Base-by-base conservation (phyloP, 2,797 vertebrate species). In the Acrossocheilus wenchowensis region DNA sequence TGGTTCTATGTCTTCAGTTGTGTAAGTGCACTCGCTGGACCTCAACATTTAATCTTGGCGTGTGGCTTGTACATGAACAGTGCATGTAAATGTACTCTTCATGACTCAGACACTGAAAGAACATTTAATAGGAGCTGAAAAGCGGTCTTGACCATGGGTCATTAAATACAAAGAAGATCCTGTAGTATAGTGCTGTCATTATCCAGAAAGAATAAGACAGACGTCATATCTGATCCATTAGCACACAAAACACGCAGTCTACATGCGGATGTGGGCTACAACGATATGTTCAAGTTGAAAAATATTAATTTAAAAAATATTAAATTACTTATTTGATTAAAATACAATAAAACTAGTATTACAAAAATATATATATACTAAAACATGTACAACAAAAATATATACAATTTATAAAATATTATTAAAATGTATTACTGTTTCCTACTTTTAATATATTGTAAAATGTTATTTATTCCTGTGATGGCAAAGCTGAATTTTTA, bases 101-200 rank as follows among this genome's bases (percentile, higher is more conserved):
- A 54, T 86, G 78, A 86, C 78, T 86, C 78, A 81, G 43, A 30
- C 69, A 66, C 30, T 81, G 23, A 81, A 81, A 74, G 71, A 81
- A 41, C 36, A 81, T 81, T 66, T 74, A 43, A 81, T 66, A 71
- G 36, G 69, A 75, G 34, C 23, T 43, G 69, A 75, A 85, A 80
- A 80, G 34, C 7, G 71, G 78, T 68, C 71, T 75, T 81, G 69
- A 52, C 52, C 77, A 48, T 69, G 41, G 39, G 26, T 72, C 39
- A 79, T 80, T 73, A 73, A 80, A 50, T 48, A 62, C 26, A 79
- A 72, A 72, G 66, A 43, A n/a, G 2, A 80, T 48, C 30, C 39
- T 72, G 50, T 50, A 34, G 45, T 85, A 57, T 43, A 69, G 48
- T 71, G 77, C 84, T 73, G 52, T 64, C 21, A 73, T 80, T 85